Base-by-base conservation (phyloP, 2,113 vertebrate genomes). In the Nothoprocta perdicaria region DNA sequence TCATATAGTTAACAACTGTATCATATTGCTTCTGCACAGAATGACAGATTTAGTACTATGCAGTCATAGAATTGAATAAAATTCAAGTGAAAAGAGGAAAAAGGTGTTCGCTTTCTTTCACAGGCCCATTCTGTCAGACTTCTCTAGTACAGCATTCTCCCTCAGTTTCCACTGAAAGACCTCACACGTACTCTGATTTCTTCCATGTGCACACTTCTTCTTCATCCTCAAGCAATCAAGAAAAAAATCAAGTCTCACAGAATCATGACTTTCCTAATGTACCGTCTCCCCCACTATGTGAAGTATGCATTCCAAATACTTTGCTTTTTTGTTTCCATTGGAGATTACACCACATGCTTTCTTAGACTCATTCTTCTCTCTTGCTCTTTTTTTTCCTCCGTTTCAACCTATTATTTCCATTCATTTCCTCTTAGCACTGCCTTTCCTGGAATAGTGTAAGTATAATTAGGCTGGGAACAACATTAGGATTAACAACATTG, bases 1-100 rank as follows among this genome's bases (percentile, higher is more conserved):
- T 94, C 91, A 43, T 67, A 7, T 11, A 78, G 48, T 69, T 79
- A 90, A 86, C 46, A 78, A 68, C 35, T 77, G 12, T 15, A 89
- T 89, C 55, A 60, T 13, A 48, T 4, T 73, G 53, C 27, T 61
- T 29, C 68, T 55, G 53, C 45, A 80, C 35, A 80, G 85, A 53
- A 92, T 48, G 67, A 74, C 8, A 75, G 53, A 77, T 67, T 71
- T 23, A 73, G 67, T 50, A 41, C 22, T 82, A 31, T 62, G 50
- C 67, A 63, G 38, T 50, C 23, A 67, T 71, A 80, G 58, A 4
- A 83, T 57, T 57, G 27, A 57, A 21, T 13, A 53, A 89, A 87
- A 87, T 74, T 74, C 17, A 74, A 85, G 48, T 77, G 17, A 83
- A 83, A 89, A 29, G 1, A 85, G 29, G 26, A 46, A 71, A 74